These are phyloP conservation scores for Prionailurus bengalensis DNA, from an alignment of 2,113 vertebrate species.

Conservation along the genomic window DNA sequence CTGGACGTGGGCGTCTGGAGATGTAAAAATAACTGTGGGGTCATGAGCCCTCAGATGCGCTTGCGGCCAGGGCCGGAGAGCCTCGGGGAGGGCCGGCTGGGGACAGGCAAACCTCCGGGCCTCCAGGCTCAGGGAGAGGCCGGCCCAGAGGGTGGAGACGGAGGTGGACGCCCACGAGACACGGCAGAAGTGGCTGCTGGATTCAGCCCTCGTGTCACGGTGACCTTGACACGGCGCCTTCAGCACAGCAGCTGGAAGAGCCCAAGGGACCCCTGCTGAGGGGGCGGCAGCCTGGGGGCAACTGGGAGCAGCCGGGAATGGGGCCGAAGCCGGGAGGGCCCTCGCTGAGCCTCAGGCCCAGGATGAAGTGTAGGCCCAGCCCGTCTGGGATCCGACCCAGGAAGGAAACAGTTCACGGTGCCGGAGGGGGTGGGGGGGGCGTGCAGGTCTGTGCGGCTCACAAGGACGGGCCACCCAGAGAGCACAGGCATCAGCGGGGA, in stretches of 20 bases:
- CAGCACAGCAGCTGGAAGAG: accelerated
- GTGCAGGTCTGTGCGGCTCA: accelerated
- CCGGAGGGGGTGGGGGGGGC: accelerated
- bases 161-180: background rate
- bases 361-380: background rate
- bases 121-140: background rate
- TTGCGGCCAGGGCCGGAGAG: background rate
- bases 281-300: background rate
- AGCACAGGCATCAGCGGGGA: accelerated
- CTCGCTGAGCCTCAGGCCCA: background rate
- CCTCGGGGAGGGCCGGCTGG: background rate
- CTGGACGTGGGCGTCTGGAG: background rate
- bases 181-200: accelerated
- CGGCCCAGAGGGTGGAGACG: background rate
- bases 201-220: background rate
- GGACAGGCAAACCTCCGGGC: background rate
- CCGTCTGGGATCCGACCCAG: background rate
- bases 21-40: constrained; percentile 66
- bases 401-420: accelerated
- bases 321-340: background rate
- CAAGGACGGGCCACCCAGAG: accelerated
- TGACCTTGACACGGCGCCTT: constrained; percentile 35
- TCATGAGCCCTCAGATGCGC: constrained; percentile 53
- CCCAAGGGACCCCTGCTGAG: background rate
- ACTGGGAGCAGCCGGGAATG: accelerated